A percentile compares a stretch with the other conserved stretches of the same genome.
Conservation (phyloP, 2,888 invertebrate genomes). For the Neocrepidodera transversa region DNA sequence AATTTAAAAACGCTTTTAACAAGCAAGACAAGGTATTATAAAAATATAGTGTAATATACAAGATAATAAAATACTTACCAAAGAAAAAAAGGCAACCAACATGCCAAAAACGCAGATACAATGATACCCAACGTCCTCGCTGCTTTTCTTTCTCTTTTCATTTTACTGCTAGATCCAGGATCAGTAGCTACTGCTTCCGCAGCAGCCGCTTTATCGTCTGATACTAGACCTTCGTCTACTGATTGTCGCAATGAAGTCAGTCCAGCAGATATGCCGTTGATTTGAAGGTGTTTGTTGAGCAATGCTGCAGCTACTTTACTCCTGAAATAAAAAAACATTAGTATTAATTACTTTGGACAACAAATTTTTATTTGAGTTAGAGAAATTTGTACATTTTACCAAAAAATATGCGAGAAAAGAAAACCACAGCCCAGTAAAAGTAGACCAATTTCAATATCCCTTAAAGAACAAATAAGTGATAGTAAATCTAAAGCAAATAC, state of each 20-base stretch:
- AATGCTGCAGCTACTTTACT: constrained; percentile 88
- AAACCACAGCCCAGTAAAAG: too few species aligned
- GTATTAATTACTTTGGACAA: too few species aligned
- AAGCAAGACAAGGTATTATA: too few species aligned
- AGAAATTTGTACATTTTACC: too few species aligned
- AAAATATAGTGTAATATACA: too few species aligned
- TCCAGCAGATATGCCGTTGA: constrained; percentile 83
- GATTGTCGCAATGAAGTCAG: constrained; percentile 63
- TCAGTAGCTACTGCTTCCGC: constrained; percentile 57
- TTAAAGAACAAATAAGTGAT: too few species aligned
- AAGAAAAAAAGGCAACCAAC: constrained; percentile 95
- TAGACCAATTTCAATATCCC: too few species aligned
- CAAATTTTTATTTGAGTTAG: too few species aligned
- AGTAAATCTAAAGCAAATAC: too few species aligned
- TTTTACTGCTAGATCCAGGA: constrained; percentile 76
- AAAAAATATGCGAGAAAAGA: too few species aligned
- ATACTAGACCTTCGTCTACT: constrained; percentile 53
- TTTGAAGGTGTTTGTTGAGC: constrained; percentile 87
- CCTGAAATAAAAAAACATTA: constrained; percentile 65
- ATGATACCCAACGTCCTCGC: constrained; percentile 95
- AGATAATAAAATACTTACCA: constrained; percentile 82
- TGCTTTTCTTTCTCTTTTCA: constrained; percentile 88
- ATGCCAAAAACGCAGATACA: constrained; percentile 93
- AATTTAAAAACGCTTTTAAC: too few species aligned
- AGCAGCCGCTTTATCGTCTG: constrained; percentile 48